Percentiles rank a stretch among this genome's conserved stretches.
These are phyloP conservation scores for Eudyptes chrysolophus DNA, from an alignment of 2,113 vertebrate genomes.

Conservation along the genomic window DNA sequence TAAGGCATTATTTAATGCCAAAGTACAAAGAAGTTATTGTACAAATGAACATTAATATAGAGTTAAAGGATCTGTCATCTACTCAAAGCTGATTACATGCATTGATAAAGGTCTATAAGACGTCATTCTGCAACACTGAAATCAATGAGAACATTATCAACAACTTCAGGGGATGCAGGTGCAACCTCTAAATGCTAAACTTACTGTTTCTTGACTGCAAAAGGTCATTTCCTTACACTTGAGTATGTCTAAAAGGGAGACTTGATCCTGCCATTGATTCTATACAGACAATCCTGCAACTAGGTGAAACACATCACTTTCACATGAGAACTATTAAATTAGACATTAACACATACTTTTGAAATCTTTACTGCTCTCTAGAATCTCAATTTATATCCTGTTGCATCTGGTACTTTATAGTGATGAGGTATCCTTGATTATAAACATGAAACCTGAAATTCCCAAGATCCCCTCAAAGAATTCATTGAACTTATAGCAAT, in stretches of 20 bases:
- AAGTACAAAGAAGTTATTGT: not conserved
- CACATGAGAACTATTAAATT: not conserved
- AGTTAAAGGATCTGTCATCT: not conserved
- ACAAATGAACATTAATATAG: not conserved
- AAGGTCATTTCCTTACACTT: not conserved
- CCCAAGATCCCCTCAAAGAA: not conserved
- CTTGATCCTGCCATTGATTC: not conserved
- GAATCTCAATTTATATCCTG: not conserved
- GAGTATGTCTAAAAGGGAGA: not conserved
- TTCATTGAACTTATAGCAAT: not conserved
- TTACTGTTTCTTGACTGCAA: not conserved
- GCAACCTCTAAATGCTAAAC: not conserved
- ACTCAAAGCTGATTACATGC: not conserved
- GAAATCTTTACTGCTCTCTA: not conserved
- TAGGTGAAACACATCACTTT: not conserved
- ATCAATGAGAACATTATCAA: not conserved
- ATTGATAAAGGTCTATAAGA: not conserved
- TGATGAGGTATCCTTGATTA: not conserved
- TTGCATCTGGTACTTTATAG: not conserved
- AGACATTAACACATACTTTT: not conserved
- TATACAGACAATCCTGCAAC: not conserved
- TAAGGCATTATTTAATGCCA: not conserved
- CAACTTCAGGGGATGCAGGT: not conserved
- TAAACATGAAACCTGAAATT: slow-evolving; percentile 8
- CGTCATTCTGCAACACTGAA: not conserved